Percentiles rank a stretch among this genome's conserved stretches.
Conservation (phyloP, 2,888 invertebrate species). For the Drosophila lacicola region DNA sequence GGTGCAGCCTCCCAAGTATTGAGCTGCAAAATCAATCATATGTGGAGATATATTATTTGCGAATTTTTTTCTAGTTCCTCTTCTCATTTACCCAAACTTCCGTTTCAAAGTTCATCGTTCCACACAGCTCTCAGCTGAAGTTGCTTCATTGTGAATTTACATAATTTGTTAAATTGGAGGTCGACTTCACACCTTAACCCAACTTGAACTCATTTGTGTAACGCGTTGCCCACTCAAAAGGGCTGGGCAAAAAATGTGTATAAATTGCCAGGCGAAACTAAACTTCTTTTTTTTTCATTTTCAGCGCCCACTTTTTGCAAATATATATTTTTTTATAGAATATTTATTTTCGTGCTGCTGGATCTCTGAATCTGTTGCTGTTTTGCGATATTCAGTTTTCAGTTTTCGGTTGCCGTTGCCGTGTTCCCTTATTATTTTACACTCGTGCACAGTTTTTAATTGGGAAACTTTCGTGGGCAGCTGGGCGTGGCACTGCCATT, state of each 20-base stretch:
- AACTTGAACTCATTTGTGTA: conserved; percentile 7
- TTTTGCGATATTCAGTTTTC: conserved; percentile 9
- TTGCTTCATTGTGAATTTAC: background rate
- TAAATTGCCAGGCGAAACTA: conserved; percentile 10
- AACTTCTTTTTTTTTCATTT: conserved; percentile 1
- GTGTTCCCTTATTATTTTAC: conserved; percentile 56
- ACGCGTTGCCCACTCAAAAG: background rate
- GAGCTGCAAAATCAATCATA: too few species aligned
- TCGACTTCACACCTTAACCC: conserved; percentile 21
- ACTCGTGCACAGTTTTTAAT: conserved; percentile 72
- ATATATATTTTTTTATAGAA: background rate
- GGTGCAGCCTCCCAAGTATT: too few species aligned
- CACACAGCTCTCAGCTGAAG: background rate
- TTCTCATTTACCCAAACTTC: too few species aligned
- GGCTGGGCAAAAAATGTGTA: background rate
- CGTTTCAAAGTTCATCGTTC: background rate
- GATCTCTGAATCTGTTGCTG: conserved; percentile 27
- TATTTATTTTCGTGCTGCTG: conserved; percentile 27
- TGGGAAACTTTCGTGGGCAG: conserved; percentile 65
- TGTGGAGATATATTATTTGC: background rate
- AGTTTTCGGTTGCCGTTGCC: conserved; percentile 6
- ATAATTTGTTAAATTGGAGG: conserved; percentile 38
- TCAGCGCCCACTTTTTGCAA: background rate
- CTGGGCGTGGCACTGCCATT: conserved; percentile 5
- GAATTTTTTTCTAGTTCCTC: background rate